Evolutionary conservation across 2,797 vertebrate genomes (phyloP).

Genomic region (Notamacropus eugenii): DNA sequence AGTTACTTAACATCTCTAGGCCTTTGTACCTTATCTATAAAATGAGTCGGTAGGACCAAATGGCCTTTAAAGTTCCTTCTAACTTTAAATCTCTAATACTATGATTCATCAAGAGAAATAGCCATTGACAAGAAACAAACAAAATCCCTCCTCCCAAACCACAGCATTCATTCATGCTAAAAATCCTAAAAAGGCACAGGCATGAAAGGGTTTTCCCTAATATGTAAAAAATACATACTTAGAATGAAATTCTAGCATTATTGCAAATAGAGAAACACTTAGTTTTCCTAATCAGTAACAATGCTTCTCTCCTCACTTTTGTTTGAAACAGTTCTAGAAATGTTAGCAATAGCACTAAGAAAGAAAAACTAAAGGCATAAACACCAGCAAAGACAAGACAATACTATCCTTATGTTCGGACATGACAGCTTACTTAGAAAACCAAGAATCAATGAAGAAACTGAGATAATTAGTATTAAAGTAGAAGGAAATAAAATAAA

Average conservation of each 20-base stretch:
- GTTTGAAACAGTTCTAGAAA: not conserved
- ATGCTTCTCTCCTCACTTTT: not conserved
- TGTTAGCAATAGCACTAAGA: not conserved
- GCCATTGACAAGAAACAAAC: not conserved
- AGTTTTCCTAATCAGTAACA: not conserved
- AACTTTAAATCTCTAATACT: not conserved
- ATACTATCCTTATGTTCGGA: not conserved
- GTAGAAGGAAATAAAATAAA: not conserved
- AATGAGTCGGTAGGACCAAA: not conserved
- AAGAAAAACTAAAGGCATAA: not conserved
- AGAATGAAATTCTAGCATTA: not conserved
- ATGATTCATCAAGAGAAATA: not conserved
- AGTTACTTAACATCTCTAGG: too few species aligned
- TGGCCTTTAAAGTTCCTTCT: not conserved
- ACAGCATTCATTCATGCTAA: not conserved
- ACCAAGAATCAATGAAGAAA: not conserved
- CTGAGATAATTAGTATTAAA: not conserved
- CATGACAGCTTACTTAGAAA: not conserved
- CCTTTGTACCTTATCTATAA: not conserved
- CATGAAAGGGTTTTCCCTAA: not conserved
- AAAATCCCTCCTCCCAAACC: not conserved
- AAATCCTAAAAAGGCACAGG: not conserved
- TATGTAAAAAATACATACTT: not conserved
- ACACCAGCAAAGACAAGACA: not conserved
- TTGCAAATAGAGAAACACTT: not conserved